phyloP scores from a whole-genome alignment of 2,797 vertebrate species.

The Ciconia nigra region DNA sequence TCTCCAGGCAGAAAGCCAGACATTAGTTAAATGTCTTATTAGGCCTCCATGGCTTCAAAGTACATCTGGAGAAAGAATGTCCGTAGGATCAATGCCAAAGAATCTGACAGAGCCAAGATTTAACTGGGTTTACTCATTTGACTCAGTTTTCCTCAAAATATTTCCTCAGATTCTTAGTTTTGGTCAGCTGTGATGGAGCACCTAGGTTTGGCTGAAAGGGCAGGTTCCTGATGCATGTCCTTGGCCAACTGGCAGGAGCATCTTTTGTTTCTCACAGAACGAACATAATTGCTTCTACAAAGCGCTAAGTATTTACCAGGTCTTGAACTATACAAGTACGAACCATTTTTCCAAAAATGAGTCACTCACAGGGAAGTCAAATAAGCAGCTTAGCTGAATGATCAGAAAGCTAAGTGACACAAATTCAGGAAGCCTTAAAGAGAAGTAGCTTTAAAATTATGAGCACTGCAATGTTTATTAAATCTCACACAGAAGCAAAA shows the following conservation, averaged over 20 bases:
- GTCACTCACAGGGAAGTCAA: neutral
- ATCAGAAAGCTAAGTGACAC: conserved; percentile 14
- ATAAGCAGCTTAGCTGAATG: neutral
- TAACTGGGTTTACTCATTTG: neutral
- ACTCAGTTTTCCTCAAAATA: neutral
- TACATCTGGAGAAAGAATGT: neutral
- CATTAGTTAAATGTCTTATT: neutral
- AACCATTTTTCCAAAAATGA: neutral
- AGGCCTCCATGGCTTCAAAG: neutral
- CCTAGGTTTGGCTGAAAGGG: neutral
- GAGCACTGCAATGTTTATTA: neutral
- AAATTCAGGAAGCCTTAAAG: neutral
- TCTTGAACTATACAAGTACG: neutral
- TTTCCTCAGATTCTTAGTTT: neutral
- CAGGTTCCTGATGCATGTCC: neutral
- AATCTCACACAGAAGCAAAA: neutral
- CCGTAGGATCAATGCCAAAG: neutral
- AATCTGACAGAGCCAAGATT: neutral
- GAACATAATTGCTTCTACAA: neutral
- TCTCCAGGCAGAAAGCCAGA: neutral
- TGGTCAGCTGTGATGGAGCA: neutral
- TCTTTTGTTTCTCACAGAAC: neutral
- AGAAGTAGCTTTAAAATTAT: conserved; percentile 19
- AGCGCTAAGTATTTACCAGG: neutral
- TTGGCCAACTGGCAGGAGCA: neutral